phyloP scores from a whole-genome alignment of 2,113 vertebrate genomes.

The Forbesichthys papilliferus region DNA sequence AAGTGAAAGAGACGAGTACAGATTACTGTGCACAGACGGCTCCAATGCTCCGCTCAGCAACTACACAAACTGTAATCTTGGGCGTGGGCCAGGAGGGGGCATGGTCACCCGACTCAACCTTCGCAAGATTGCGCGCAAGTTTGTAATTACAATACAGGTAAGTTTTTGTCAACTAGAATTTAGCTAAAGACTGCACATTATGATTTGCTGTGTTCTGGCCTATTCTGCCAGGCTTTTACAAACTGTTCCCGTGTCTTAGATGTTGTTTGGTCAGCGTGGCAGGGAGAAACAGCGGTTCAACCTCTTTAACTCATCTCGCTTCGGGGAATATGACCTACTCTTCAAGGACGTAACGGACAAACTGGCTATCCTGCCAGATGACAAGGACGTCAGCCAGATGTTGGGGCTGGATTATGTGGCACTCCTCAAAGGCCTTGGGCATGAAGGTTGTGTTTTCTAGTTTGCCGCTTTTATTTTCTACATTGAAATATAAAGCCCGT shows the following conservation, averaged over 20 bases:
- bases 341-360: slow-evolving; percentile 82
- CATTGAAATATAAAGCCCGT: no score
- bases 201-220: no score
- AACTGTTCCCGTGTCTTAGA: slow-evolving; percentile 56
- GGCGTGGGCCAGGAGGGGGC: slow-evolving; percentile 81
- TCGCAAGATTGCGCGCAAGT: slow-evolving; percentile 81
- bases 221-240: no score
- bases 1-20: slow-evolving; percentile 72
- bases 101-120: slow-evolving; percentile 80
- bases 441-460: slow-evolving; percentile 79
- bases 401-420: slow-evolving; percentile 87
- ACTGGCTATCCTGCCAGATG: slow-evolving; percentile 74
- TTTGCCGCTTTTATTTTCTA: no score
- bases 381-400: slow-evolving; percentile 81
- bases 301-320: slow-evolving; percentile 80
- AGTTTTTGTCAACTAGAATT: not conserved
- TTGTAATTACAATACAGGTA: slow-evolving; percentile 80
- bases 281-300: slow-evolving; percentile 78
- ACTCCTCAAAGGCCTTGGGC: slow-evolving; percentile 86
- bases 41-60: slow-evolving; percentile 77
- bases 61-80: slow-evolving; percentile 82
- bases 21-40: slow-evolving; percentile 83
- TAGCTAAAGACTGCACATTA: no score
- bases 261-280: slow-evolving; percentile 81
- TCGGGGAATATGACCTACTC: slow-evolving; percentile 81